Base-by-base conservation (phyloP, 2,888 invertebrate genomes). In the Luperina nickerlii region DNA sequence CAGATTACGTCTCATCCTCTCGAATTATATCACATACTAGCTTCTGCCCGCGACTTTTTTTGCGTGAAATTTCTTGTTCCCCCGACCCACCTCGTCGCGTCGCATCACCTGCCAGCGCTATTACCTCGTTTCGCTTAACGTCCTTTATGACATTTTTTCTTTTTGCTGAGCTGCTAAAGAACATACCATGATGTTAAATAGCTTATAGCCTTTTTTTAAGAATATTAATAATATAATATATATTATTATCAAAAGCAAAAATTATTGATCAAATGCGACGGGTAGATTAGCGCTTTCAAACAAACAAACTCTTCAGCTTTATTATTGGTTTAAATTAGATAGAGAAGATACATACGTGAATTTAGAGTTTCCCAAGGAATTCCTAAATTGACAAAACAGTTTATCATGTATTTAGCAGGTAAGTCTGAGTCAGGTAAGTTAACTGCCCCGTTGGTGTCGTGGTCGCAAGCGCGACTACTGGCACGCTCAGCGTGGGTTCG, bases 1-100 rank as follows among this genome's bases (percentile, higher is more conserved):
- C 78, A 42, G 15, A 54, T 42, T 70, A 60, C 15, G 54, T 79
- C 48, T 63, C 38, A 68, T 57, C 24, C 13, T 38, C 9, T 13
- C 3, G 32, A 45, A 68, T 62, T 62, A 74, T 38, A n/a, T 62
- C 0, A 42, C 13, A 57, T n/a, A 60, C 24, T 60, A 60, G 57
- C 13, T 60, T n/a, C 57, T 60, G 57, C 11, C n/a, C 4, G n/a
- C 57, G n/a, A n/a, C n/a, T 24, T 60, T n/a, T 11, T 24, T 4
- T 3, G 57, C 9, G 57, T 57, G 57, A 57, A 8, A 24, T 57
- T 57, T 57, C 24, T 24, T 57, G 24, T 45, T 45, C 3, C 24
- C 18, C 8, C 54, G 24, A 20, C 54, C 20, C 54, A 24, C 24
- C 8, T 2, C 8, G 54, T 57, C 54, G 54, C 54, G 9, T 8